Conservation (phyloP, 2,888 invertebrate species). For the Brachypalpus laphriformis region DNA sequence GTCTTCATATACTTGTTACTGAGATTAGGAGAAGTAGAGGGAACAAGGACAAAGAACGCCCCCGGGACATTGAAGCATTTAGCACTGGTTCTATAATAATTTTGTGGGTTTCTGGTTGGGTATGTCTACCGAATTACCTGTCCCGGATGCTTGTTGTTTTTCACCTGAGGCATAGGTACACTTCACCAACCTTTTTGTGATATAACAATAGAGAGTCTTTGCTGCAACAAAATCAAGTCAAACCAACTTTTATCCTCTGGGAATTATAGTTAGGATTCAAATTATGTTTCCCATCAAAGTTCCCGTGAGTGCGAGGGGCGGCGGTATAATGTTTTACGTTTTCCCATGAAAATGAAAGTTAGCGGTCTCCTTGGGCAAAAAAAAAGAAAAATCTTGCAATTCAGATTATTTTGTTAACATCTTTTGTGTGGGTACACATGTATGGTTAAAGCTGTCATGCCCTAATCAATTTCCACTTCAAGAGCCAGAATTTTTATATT, state of each 20-base stretch:
- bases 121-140: conserved; percentile 6
- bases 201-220: neutral
- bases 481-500: neutral
- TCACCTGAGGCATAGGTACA: neutral
- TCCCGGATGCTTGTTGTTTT: neutral
- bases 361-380: neutral
- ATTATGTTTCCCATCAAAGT: neutral
- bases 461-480: neutral
- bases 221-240: conserved; percentile 1
- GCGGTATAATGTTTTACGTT: neutral
- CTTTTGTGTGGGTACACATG: neutral
- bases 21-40: neutral
- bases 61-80: conserved; percentile 15
- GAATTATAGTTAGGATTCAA: conserved; percentile 12
- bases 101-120: conserved; percentile 3
- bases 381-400: neutral
- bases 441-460: neutral
- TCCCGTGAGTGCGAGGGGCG: neutral
- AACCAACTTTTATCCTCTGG: conserved; percentile 18
- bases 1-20: neutral
- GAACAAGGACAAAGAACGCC: conserved; percentile 4
- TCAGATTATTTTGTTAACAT: neutral
- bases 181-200: neutral
- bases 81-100: conserved; percentile 5
- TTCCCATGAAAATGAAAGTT: neutral